phyloP scores from a whole-genome alignment of 1,140 invertebrate genomes.

The Drosophila takahashii region DNA sequence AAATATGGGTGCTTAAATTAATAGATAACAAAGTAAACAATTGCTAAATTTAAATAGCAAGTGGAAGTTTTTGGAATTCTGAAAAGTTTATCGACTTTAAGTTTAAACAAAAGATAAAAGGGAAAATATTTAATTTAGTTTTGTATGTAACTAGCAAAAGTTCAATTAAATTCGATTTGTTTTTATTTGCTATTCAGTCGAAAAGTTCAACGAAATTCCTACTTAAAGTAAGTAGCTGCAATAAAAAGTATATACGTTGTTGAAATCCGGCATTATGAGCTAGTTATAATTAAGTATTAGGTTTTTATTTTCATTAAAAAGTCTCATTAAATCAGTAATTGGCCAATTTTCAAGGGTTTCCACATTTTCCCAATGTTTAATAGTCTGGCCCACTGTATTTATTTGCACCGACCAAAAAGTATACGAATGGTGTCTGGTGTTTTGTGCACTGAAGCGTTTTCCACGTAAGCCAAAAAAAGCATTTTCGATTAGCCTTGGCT shows the following conservation, averaged over 20 bases:
- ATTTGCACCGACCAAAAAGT: neutral
- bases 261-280: neutral
- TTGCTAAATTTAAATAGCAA: slow-evolving; percentile 13
- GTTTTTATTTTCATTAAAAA: neutral
- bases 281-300: neutral
- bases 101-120: neutral
- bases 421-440: slow-evolving; percentile 1
- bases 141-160: neutral
- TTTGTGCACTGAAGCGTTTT: slow-evolving; percentile 58
- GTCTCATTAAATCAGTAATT: slow-evolving; percentile 1
- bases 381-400: slow-evolving; percentile 11
- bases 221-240: neutral
- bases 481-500: slow-evolving; percentile 31
- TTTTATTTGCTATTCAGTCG: slow-evolving; percentile 1
- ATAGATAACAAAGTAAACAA: slow-evolving; percentile 33
- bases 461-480: slow-evolving; percentile 19
- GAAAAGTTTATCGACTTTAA: slow-evolving; percentile 12
- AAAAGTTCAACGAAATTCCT: slow-evolving; percentile 5
- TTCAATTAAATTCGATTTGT: neutral
- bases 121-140: neutral
- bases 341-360: slow-evolving; percentile 10
- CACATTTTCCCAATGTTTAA: neutral
- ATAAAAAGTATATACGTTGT: neutral
- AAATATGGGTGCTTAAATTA: slow-evolving; percentile 5
- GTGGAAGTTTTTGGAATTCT: slow-evolving; percentile 11